A percentile compares a stretch with the other conserved stretches of the same genome.
Evolutionary conservation across 2,797 vertebrate species (phyloP).

Genomic region (Falco rusticolus): DNA sequence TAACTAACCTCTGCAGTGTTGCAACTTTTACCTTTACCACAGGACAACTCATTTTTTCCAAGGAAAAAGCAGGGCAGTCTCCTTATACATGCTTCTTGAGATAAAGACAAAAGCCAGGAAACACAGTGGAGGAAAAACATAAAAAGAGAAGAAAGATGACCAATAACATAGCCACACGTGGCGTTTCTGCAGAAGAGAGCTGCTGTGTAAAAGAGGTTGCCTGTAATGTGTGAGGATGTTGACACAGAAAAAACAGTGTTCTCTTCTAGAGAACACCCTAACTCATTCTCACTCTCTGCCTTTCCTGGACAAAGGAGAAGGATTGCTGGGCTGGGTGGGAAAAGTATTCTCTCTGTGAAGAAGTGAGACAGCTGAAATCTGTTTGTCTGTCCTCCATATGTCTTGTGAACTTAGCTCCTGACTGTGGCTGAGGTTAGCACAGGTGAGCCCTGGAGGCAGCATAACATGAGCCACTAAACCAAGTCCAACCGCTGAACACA

Average conservation of each 20-base stretch:
- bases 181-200: not conserved
- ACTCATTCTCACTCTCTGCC: not conserved
- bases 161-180: fast-evolving
- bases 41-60: not conserved
- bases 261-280: not conserved
- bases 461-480: not conserved
- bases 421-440: not conserved
- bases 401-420: slow-evolving; percentile 18
- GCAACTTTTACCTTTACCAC: not conserved
- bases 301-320: not conserved
- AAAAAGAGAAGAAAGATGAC: not conserved
- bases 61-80: not conserved
- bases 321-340: not conserved
- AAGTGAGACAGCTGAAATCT: not conserved
- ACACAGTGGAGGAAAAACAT: not conserved
- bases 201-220: not conserved
- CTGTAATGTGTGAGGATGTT: not conserved
- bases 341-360: not conserved
- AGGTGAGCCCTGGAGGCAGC: not conserved
- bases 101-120: not conserved
- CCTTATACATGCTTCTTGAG: not conserved
- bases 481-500: not conserved
- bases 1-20: not conserved
- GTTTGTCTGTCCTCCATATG: not conserved
- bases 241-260: not conserved